A percentile compares a stretch with the other conserved stretches of the same genome.
phyloP scores from a whole-genome alignment of 2,113 vertebrate species.

The Prunella fulvescens region DNA sequence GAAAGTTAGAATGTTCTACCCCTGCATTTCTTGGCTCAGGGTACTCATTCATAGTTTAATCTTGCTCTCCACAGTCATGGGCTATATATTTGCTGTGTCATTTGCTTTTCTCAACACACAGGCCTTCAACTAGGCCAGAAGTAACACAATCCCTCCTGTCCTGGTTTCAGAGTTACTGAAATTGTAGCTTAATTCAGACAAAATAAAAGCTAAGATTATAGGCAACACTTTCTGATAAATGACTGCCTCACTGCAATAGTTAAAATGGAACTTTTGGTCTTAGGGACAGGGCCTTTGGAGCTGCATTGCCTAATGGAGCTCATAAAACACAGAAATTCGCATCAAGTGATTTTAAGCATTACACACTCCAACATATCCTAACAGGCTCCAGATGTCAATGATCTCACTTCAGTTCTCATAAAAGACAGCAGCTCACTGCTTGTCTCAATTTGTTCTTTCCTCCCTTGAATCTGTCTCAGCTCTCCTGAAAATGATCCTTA shows the following conservation, averaged over 20 bases:
- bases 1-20: background rate
- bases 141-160: background rate
- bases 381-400: slow-evolving; percentile 9
- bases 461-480: background rate
- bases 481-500: background rate
- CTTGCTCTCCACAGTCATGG: slow-evolving; percentile 35
- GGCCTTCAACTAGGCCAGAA: background rate
- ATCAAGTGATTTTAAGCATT: background rate
- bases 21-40: slow-evolving; percentile 29
- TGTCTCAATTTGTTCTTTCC: background rate
- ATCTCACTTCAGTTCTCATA: background rate
- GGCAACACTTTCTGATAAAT: background rate
- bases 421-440: background rate
- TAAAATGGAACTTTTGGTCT: background rate
- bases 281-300: background rate
- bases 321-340: background rate
- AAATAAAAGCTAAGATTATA: background rate
- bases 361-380: background rate
- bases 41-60: slow-evolving; percentile 47
- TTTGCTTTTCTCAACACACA: slow-evolving; percentile 31
- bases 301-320: background rate
- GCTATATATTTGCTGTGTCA: slow-evolving; percentile 62
- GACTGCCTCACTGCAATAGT: background rate
- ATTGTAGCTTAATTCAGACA: background rate
- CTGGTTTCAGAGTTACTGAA: background rate